These are phyloP conservation scores for Betta splendens DNA, from an alignment of 2,797 vertebrate species.

Conservation along the genomic window DNA sequence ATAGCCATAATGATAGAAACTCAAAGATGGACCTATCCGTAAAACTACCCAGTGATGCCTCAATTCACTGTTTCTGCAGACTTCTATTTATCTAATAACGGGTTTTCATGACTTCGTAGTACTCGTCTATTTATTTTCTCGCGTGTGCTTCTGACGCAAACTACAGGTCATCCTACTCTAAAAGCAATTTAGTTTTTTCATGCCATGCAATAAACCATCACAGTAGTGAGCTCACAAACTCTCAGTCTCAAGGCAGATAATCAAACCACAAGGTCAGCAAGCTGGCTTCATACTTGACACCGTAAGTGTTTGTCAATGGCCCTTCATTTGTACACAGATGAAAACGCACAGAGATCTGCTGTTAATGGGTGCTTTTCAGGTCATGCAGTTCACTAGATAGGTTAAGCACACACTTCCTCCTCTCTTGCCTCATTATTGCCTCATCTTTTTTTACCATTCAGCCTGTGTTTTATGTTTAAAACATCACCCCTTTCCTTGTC, in stretches of 20 bases:
- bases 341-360: constrained; percentile 40
- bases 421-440: constrained; percentile 64
- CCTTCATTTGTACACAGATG: constrained; percentile 59
- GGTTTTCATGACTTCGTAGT: neutral
- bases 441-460: constrained; percentile 45
- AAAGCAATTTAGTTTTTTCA: constrained; percentile 62
- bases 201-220: constrained; percentile 48
- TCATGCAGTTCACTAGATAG: constrained; percentile 35
- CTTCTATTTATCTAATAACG: neutral
- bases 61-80: neutral
- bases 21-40: neutral
- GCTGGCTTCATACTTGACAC: constrained; percentile 63
- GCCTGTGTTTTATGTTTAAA: constrained; percentile 60
- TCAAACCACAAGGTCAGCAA: constrained; percentile 70
- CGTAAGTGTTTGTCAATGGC: constrained; percentile 68
- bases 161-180: constrained; percentile 44
- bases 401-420: constrained; percentile 35
- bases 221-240: constrained; percentile 60
- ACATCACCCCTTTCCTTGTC: constrained; percentile 45
- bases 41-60: neutral
- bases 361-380: constrained; percentile 49
- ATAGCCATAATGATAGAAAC: too few species aligned
- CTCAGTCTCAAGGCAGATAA: constrained; percentile 62
- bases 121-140: constrained; percentile 29
- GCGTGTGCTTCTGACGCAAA: constrained; percentile 21